Percentiles rank a stretch among this genome's conserved stretches.
Evolutionary conservation across 2,888 invertebrate species (phyloP).

Genomic region (Spatulosminthurus flaviceps): DNA sequence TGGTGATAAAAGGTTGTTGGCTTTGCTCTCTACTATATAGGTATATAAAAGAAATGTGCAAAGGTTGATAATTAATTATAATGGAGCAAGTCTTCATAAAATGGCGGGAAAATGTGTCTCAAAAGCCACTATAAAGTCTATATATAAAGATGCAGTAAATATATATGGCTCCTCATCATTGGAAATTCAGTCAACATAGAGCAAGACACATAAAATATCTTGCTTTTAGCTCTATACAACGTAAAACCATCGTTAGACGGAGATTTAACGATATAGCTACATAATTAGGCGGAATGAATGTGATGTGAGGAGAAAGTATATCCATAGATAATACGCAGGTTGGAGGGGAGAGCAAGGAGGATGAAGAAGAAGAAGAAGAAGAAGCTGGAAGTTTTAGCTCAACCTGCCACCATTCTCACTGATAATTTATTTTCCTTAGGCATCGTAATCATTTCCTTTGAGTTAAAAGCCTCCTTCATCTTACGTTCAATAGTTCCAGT

Average conservation of each 20-base stretch:
- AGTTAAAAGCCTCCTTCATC: slow-evolving; percentile 39
- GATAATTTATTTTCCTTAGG: slow-evolving; percentile 45
- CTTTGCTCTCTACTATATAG: no score
- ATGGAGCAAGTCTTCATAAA: slow-evolving; percentile 14
- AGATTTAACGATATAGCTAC: slow-evolving; percentile 11
- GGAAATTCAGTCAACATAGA: no score
- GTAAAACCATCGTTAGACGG: not conserved
- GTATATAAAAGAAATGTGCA: slow-evolving; percentile 23
- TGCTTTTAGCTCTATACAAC: no score
- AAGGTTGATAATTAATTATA: slow-evolving; percentile 27
- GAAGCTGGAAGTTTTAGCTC: slow-evolving; percentile 7
- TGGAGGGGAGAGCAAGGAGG: no score
- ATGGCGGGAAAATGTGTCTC: not conserved
- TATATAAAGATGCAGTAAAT: no score
- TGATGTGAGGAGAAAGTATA: not conserved
- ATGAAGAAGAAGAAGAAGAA: no score
- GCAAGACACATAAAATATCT: no score
- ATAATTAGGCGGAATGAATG: slow-evolving; percentile 21
- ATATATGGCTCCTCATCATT: not conserved
- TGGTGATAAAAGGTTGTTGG: slow-evolving; percentile 22
- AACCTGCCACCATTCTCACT: slow-evolving; percentile 39
- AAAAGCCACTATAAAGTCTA: not conserved
- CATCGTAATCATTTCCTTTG: slow-evolving; percentile 42
- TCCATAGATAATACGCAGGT: not conserved
- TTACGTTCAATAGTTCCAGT: not conserved